A percentile compares a stretch with the other conserved stretches of the same genome.
Evolutionary conservation across 2,888 invertebrate genomes (phyloP).

Genomic region (Rhagonycha lutea): DNA sequence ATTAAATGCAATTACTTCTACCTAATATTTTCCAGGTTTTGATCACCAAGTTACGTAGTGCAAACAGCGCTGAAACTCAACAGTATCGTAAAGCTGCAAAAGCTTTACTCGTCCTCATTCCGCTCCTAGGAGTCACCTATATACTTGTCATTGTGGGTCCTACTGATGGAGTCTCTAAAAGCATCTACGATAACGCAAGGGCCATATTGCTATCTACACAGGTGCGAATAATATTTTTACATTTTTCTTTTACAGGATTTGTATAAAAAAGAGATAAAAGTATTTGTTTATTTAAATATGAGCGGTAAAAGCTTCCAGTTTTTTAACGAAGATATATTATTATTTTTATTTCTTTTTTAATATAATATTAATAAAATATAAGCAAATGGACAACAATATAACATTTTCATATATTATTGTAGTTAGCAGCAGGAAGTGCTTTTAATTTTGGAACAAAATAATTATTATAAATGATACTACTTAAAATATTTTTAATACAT

Average conservation of each 20-base stretch:
- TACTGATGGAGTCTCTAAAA: conserved; percentile 72
- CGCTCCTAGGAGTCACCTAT: conserved; percentile 87
- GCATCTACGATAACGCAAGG: conserved; percentile 75
- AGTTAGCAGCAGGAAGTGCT: too few relatives aligned
- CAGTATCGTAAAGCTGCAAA: conserved; percentile 88
- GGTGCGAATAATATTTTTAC: conserved; percentile 58
- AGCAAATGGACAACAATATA: too few relatives aligned
- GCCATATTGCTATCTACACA: conserved; percentile 86
- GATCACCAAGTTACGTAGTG: conserved; percentile 87
- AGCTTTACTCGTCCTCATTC: conserved; percentile 85
- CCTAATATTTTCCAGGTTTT: conserved; percentile 67
- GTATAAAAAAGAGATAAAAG: not conserved
- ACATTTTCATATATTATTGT: too few relatives aligned
- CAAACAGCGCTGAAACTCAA: conserved; percentile 83
- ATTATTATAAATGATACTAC: too few relatives aligned
- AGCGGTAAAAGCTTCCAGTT: not conserved
- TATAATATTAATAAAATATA: too few relatives aligned
- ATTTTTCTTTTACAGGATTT: not conserved
- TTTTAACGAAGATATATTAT: not conserved
- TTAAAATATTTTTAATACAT: not conserved
- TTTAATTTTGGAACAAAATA: too few relatives aligned
- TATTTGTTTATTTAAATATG: not conserved
- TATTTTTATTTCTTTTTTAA: not conserved
- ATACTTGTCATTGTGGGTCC: conserved; percentile 81
- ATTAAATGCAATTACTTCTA: conserved; percentile 40